A percentile compares a stretch with the other conserved stretches of the same genome.
Conservation (phyloP, 2,113 vertebrate genomes). For the Perca flavescens region DNA sequence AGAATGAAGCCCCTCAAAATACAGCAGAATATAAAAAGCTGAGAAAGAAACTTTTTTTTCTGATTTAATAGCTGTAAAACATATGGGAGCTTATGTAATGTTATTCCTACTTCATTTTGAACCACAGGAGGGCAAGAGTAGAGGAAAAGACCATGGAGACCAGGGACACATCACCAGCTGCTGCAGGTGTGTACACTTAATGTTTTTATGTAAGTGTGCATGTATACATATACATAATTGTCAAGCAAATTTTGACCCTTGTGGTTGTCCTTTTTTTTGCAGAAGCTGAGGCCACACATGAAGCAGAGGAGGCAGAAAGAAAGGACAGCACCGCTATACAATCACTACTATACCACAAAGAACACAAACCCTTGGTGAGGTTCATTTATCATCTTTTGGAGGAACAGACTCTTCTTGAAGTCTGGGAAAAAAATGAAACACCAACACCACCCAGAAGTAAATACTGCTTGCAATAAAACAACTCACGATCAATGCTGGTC, state of each 20-base stretch:
- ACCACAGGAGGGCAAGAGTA: conserved; percentile 68
- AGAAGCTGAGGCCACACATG: conserved; percentile 52
- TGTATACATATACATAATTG: neutral
- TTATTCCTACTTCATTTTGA: conserved; percentile 39
- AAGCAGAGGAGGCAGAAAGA: conserved; percentile 44
- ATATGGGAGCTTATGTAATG: neutral
- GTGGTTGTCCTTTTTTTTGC: conserved; percentile 33
- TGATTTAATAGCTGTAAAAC: neutral
- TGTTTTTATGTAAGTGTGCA: neutral
- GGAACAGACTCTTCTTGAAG: neutral
- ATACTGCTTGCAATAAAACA: neutral
- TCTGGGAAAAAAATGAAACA: neutral
- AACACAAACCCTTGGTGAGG: conserved; percentile 76
- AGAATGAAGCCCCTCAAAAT: neutral
- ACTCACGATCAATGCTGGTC: neutral
- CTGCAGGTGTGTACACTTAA: conserved; percentile 68
- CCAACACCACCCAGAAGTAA: neutral
- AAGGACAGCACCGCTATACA: conserved; percentile 37
- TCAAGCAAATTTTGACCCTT: conserved; percentile 3
- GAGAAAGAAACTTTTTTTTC: too few relatives aligned
- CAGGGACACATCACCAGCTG: conserved; percentile 10
- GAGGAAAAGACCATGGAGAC: conserved; percentile 55
- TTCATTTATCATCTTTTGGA: conserved; percentile 8
- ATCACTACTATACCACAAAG: conserved; percentile 42
- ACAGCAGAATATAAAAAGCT: neutral